Percentiles rank a stretch among this genome's conserved stretches.
Evolutionary conservation across 1,140 invertebrate genomes (phyloP).

Genomic region (Neodiprion lecontei): DNA sequence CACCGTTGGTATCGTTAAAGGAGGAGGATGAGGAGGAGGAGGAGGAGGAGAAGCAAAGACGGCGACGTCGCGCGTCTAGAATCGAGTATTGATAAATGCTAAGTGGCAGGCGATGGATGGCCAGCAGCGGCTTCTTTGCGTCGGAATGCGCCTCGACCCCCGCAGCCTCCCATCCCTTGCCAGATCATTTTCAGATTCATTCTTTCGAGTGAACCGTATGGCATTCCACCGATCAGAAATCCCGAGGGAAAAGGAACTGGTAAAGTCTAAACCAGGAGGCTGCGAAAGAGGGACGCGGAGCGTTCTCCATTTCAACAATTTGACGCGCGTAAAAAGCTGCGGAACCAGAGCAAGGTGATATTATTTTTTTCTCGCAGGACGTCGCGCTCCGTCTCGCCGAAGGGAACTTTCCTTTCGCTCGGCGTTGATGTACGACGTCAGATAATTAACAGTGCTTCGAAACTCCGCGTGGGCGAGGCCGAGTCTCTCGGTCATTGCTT

Average conservation of each 20-base stretch:
- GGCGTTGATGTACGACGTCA: slow-evolving; percentile 39
- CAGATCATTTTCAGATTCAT: neutral
- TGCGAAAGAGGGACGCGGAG: slow-evolving; percentile 1
- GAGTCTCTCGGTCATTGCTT: slow-evolving; percentile 9
- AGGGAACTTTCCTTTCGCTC: slow-evolving; percentile 36
- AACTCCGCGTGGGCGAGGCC: slow-evolving; percentile 22
- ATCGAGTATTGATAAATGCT: slow-evolving; percentile 41
- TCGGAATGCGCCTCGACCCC: slow-evolving; percentile 35
- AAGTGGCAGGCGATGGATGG: slow-evolving; percentile 34
- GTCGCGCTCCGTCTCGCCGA: slow-evolving; percentile 12
- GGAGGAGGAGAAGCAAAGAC: no score
- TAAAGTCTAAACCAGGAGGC: neutral
- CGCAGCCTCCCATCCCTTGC: neutral
- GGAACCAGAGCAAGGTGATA: slow-evolving; percentile 17
- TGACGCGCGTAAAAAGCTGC: slow-evolving; percentile 13
- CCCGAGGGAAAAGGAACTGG: slow-evolving; percentile 3
- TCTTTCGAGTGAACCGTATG: neutral
- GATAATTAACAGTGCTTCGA: slow-evolving; percentile 43
- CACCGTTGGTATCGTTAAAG: no score
- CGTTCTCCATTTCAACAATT: slow-evolving; percentile 10
- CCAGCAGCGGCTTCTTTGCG: slow-evolving; percentile 22
- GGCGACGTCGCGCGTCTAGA: neutral
- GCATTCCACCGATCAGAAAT: neutral
- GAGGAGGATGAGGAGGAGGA: no score
- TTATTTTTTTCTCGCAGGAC: slow-evolving; percentile 17